These are phyloP conservation scores for Synanthedon vespiformis DNA, from an alignment of 2,888 invertebrate genomes.

Conservation along the genomic window DNA sequence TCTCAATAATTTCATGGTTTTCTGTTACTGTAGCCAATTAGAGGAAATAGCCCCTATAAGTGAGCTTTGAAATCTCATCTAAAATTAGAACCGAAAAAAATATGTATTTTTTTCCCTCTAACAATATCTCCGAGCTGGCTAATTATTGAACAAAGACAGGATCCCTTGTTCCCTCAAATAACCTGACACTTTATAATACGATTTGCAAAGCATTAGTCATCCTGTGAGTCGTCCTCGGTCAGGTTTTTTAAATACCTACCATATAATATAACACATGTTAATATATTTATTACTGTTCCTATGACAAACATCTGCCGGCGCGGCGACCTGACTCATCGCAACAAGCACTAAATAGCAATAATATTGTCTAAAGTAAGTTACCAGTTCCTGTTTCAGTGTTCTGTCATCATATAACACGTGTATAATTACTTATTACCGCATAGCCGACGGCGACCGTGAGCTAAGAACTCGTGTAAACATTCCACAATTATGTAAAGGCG, in stretches of 20 bases:
- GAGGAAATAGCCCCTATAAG: no score
- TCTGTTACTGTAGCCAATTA: no score
- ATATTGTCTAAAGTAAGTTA: not conserved
- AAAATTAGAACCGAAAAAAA: no score
- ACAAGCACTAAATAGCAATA: not conserved
- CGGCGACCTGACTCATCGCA: not conserved
- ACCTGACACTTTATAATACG: no score
- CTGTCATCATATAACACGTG: conserved; percentile 6
- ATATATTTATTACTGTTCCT: not conserved
- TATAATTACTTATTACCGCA: conserved; percentile 1
- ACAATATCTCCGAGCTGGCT: no score
- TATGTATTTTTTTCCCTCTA: no score
- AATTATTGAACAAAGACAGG: no score
- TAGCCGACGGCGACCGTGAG: conserved; percentile 27
- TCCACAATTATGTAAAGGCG: conserved; percentile 19
- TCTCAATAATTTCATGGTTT: no score
- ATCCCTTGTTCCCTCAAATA: no score
- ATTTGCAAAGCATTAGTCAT: conserved; percentile 3
- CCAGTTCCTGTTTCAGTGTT: not conserved
- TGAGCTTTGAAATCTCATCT: no score
- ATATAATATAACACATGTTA: no score
- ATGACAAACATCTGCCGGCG: not conserved
- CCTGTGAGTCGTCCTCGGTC: conserved; percentile 1
- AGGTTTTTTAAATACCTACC: no score
- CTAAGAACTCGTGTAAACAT: conserved; percentile 35